Evolutionary conservation across 2,113 vertebrate genomes (phyloP), one percentile per base, ranked within the genome.

Genomic region (Hystrix brachyura): DNA sequence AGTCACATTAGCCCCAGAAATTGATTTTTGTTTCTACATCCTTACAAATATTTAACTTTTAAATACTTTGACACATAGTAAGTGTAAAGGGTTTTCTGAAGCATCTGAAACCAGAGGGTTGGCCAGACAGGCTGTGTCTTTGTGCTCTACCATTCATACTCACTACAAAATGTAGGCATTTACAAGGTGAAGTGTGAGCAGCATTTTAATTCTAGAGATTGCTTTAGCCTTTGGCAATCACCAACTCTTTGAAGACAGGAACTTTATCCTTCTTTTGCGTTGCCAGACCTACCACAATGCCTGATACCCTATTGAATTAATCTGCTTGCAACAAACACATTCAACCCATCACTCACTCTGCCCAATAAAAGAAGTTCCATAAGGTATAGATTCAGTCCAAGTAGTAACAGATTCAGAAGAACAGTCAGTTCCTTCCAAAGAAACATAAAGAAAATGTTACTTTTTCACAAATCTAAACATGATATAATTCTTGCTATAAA

Each of bases 11-110:
- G 48, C 48, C 79, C 14, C 38, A 90, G 87, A 93, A 94, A 25
- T 65, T 85, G 27, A 67, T 96, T 90, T 92, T 55, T 38, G 34
- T 78, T 86, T 88, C 79, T 78, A 7, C 62, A 25, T 80, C 32
- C 25, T 96, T 69, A 21, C n/a, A 80, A 83, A 94, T 48, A 34
- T 57, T 69, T 88, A 82, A 82, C 25, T 91, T 91, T 91, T 53
- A 93, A 89, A 51, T 10, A 43, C 38, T 64, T 83, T 84, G 14
- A 19, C 32, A 18, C 18, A 72, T 19, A 71, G 10, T 85, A 57
- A 91, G 46, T 80, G 51, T 64, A 23, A 94, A 46, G 67, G 23
- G 12, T 55, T 92, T 57, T 87, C 60, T 93, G 46, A 91, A 25
- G 1, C 12, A 46, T 91, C 64, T 69, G 64, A 94, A 90, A 95